These are phyloP conservation scores for Onychomys arenicola DNA, from an alignment of 2,797 vertebrate species.

Conservation along the genomic window DNA sequence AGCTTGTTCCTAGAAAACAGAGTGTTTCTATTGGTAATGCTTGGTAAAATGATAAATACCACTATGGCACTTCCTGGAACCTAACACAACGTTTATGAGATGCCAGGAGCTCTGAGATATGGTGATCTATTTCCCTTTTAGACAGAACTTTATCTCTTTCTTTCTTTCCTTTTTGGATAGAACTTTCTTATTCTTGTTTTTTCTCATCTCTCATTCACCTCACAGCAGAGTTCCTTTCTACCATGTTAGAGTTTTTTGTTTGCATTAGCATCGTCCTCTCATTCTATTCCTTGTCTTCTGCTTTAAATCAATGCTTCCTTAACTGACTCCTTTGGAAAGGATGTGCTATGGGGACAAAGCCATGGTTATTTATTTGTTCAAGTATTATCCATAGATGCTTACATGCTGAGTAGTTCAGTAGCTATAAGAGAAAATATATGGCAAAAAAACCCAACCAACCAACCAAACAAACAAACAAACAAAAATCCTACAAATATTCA, in stretches of 20 bases:
- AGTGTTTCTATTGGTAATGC: constrained; percentile 16
- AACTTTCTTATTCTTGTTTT: not conserved
- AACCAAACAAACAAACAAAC: too few relatives aligned
- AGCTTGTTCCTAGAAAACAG: constrained; percentile 67
- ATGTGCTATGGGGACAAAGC: not conserved
- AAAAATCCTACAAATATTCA: not conserved
- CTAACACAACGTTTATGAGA: not conserved
- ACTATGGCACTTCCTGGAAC: constrained; percentile 56
- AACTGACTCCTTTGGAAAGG: not conserved
- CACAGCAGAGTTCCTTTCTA: not conserved
- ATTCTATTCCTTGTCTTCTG: not conserved
- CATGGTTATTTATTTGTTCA: not conserved
- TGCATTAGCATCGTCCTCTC: not conserved
- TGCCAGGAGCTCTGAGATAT: not conserved
- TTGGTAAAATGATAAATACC: not conserved
- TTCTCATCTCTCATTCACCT: not conserved
- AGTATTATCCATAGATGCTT: not conserved
- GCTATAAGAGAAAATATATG: not conserved
- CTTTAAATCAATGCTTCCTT: not conserved
- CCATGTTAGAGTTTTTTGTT: not conserved
- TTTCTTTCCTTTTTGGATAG: too few relatives aligned
- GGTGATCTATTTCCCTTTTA: not conserved
- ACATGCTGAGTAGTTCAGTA: not conserved
- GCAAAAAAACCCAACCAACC: not conserved
- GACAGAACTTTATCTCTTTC: not conserved